These are phyloP conservation scores for Graptemys geographica DNA, from an alignment of 2,797 vertebrate genomes.

Conservation along the genomic window DNA sequence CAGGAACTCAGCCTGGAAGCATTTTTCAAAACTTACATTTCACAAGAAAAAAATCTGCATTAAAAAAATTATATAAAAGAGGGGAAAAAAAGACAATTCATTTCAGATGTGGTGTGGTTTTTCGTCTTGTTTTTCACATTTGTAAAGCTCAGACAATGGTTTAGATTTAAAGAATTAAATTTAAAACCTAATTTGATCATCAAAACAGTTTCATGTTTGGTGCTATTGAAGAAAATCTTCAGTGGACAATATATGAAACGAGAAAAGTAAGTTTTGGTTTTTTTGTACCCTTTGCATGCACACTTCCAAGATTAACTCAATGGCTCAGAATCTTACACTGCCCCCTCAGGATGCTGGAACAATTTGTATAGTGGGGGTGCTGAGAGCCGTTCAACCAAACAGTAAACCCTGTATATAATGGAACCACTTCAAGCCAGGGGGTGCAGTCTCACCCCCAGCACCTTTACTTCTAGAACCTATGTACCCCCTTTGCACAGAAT, in stretches of 20 bases:
- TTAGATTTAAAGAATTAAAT: neutral
- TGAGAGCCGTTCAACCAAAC: too few species aligned
- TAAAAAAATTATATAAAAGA: neutral
- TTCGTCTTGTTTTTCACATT: neutral
- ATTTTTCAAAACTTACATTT: neutral
- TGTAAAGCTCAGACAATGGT: neutral
- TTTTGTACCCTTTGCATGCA: neutral
- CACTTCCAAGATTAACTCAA: neutral
- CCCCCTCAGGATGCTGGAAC: too few species aligned
- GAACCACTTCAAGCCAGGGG: too few species aligned
- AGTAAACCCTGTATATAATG: too few species aligned
- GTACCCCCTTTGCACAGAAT: neutral
- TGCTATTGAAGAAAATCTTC: neutral
- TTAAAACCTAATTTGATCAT: neutral
- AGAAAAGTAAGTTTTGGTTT: neutral
- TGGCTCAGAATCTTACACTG: neutral
- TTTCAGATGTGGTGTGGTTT: neutral
- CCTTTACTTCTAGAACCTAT: too few species aligned
- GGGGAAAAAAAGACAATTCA: neutral
- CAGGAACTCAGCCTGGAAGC: constrained; percentile 22
- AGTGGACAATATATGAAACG: too few species aligned
- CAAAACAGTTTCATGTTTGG: neutral
- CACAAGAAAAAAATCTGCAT: neutral
- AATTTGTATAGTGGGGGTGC: too few species aligned
- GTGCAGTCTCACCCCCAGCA: too few species aligned